Base-by-base conservation (phyloP, 2,113 vertebrate species). In the Paramisgurnus dabryanus region DNA sequence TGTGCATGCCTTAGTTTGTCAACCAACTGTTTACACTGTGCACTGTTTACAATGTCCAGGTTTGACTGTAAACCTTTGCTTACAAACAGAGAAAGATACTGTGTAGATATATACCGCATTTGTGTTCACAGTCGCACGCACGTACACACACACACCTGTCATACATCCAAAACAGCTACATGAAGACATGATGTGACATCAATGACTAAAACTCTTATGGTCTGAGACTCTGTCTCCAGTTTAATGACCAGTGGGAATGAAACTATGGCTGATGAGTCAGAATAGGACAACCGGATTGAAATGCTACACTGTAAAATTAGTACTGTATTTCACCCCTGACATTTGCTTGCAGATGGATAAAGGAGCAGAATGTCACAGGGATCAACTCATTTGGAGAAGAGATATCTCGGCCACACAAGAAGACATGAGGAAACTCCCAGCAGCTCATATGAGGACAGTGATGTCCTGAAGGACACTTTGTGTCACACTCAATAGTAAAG, bases 321-420 rank as follows among this genome's bases (percentile, higher is more conserved):
- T 87, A 86, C 82, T 87, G 84, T 84, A 85, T 85, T 86, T 85
- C 89, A 90, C 86, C 84, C 76, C 68, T 78, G 74, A 84, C 74
- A 81, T 71, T 72, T 77, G 78, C 85, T 90, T 91, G 89, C 91
- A 86, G 89, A 86, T 81, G 85, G 89, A 91, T 86, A 91, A 90
- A 91, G 83, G 86, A 67, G 74, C 49, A 79, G 68, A 49, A 83
- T 81, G 83, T 88, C 68, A 9, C 66, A 84, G 84, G 89, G 87
- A 87, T 89, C 86, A 90, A 83, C 80, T 82, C 55, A 68, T 89
- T 88, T 85, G 80, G 61, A 47, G 39, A n/a, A 73, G 80, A 70
- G 64, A 17, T 1, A 70, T 67, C 76, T 84, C 0, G 87, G 89
- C 90, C 92, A 91, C 91, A 90, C 90, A 92, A 81, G 87, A 76